Evolutionary conservation across 2,888 invertebrate genomes (phyloP).

Genomic region (Latrodectus elegans): DNA sequence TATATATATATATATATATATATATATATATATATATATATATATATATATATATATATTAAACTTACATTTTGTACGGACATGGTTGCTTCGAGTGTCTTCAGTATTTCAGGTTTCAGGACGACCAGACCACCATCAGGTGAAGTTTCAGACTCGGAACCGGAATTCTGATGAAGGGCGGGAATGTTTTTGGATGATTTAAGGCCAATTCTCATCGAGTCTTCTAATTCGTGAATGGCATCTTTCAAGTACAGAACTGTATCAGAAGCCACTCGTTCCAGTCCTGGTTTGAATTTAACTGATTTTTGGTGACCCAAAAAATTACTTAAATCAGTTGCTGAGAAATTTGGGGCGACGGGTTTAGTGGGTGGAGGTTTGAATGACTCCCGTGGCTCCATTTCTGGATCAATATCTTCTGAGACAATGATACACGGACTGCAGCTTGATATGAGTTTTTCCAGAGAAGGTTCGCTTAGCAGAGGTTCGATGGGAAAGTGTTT

Average conservation of each 20-base stretch:
- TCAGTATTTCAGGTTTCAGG: slow-evolving; percentile 43
- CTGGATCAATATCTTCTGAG: slow-evolving; percentile 29
- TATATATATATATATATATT: too few relatives aligned
- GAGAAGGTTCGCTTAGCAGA: slow-evolving; percentile 41
- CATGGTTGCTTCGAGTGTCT: slow-evolving; percentile 50
- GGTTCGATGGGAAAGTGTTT: slow-evolving; percentile 58
- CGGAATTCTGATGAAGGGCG: slow-evolving; percentile 57
- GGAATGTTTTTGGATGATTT: slow-evolving; percentile 63
- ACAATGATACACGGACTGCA: slow-evolving; percentile 50
- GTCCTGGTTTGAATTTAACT: slow-evolving; percentile 31
- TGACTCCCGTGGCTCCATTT: not conserved
- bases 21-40: too few relatives aligned
- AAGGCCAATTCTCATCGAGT: slow-evolving; percentile 51
- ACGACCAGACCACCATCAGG: slow-evolving; percentile 15
- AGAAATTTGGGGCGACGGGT: slow-evolving; percentile 20
- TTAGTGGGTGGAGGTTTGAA: slow-evolving; percentile 12
- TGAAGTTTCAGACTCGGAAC: slow-evolving; percentile 57
- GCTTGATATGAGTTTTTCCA: slow-evolving; percentile 50
- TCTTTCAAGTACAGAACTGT: slow-evolving; percentile 60
- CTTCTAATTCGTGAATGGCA: slow-evolving; percentile 56
- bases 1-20: too few relatives aligned
- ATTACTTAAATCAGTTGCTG: slow-evolving; percentile 15
- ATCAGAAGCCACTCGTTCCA: slow-evolving; percentile 64
- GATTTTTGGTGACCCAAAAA: not conserved
- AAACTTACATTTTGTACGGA: slow-evolving; percentile 52